Evolutionary conservation across 2,113 vertebrate species (phyloP).

Genomic region (Stictonetta naevosa): DNA sequence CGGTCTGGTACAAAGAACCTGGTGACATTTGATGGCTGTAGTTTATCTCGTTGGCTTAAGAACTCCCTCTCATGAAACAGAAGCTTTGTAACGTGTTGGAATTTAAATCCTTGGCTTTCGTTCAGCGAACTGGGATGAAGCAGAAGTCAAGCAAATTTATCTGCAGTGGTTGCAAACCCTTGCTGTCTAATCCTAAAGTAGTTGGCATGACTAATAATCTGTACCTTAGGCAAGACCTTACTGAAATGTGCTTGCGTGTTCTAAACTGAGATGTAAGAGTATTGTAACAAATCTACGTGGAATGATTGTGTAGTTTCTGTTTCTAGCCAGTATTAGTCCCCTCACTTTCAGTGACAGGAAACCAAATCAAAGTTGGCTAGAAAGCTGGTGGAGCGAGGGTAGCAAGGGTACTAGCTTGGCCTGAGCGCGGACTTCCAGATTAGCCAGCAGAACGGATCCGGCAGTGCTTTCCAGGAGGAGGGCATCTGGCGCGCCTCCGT

Average conservation of each 20-base stretch:
- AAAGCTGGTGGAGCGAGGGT: not conserved
- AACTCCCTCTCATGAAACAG: not conserved
- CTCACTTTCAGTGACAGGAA: not conserved
- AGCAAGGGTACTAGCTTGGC: not conserved
- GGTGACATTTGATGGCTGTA: not conserved
- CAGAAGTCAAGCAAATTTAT: not conserved
- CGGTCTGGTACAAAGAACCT: not conserved
- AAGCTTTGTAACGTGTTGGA: not conserved
- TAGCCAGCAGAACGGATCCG: not conserved
- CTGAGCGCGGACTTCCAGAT: not conserved
- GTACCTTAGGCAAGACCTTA: slow-evolving; percentile 19
- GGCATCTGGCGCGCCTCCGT: not conserved
- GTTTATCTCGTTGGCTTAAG: slow-evolving; percentile 23
- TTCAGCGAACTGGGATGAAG: not conserved
- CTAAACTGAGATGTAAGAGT: slow-evolving; percentile 20
- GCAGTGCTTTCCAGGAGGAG: not conserved
- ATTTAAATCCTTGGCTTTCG: not conserved
- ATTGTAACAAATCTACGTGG: slow-evolving; percentile 25
- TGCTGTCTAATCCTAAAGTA: slow-evolving; percentile 37
- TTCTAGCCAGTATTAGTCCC: not conserved
- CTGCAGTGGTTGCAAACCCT: slow-evolving; percentile 24
- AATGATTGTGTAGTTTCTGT: slow-evolving; percentile 39
- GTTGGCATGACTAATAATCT: slow-evolving; percentile 37
- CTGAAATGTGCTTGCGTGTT: slow-evolving; percentile 17
- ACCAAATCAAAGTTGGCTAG: not conserved